Evolutionary conservation across 2,113 vertebrate species (phyloP).

Genomic region (rabbit (Oryctolagus cuniculus)): DNA sequence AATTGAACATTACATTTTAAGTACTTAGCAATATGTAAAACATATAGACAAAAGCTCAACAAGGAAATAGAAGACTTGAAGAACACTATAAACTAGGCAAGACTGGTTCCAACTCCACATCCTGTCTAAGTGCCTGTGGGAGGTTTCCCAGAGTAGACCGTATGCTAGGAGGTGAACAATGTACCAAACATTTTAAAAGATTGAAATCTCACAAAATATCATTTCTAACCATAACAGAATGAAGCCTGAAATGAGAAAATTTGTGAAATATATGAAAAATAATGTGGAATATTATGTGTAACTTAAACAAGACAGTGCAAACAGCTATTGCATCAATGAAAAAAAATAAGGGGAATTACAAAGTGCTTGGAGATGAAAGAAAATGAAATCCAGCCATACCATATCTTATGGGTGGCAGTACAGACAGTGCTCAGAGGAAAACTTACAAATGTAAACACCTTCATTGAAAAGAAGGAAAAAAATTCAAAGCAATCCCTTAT

Average conservation of each 20-base stretch:
- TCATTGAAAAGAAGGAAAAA: not conserved
- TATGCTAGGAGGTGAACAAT: not conserved
- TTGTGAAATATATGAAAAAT: not conserved
- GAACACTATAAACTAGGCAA: not conserved
- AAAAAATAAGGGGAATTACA: not conserved
- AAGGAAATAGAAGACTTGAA: not conserved
- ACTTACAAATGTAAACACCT: not conserved
- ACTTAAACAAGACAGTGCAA: not conserved
- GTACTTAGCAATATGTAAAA: not conserved
- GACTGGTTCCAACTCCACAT: too few relatives aligned
- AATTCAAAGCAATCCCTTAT: not conserved
- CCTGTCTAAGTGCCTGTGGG: not conserved
- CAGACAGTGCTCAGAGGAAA: not conserved
- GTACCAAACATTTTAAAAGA: not conserved
- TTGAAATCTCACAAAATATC: not conserved
- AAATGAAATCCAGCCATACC: not conserved
- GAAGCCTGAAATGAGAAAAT: not conserved
- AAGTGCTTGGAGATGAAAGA: not conserved
- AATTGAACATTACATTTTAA: not conserved
- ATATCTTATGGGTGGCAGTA: not conserved
- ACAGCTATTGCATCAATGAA: not conserved
- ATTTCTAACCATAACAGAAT: not conserved
- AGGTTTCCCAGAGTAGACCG: not conserved
- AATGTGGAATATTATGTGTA: not conserved
- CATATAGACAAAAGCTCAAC: not conserved